Evolutionary conservation across 2,113 vertebrate genomes (phyloP), one percentile per base, ranked within the genome.

Genomic region (Muntiacus reevesi): DNA sequence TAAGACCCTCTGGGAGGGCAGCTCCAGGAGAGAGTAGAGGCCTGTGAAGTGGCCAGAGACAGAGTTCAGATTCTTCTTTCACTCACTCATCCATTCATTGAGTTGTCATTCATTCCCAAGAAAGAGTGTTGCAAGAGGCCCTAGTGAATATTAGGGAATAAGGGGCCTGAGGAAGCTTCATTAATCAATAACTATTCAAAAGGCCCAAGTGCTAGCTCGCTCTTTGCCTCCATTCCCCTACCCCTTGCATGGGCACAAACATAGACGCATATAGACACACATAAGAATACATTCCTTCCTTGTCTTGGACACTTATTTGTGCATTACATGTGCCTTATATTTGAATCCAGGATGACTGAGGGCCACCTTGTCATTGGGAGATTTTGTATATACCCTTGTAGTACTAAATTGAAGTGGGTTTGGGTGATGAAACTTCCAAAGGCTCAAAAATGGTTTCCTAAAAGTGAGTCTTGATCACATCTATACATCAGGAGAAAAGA

Each of bases 281-380:
- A 5, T 33, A 30, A 40, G 54, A 50, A 40, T 25, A 60, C 40
- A 76, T 30, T 54, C 86, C 40, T 74, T 43, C 7, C 52, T 60
- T 50, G 33, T 87, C 36, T 89, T 60, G n/a, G 50, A 74, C 71
- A 86, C 74, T 64, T 14, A 4, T 50, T 52, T 91, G 87, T 96
- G 89, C 60, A 93, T 97, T 87, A 23, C 19, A 50, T 16, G 78
- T 89, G 88, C 94, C 96, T 96, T 97, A 45, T 9, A 15, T 55
- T 36, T 52, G 55, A 87, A 45, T 40, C 36, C 55, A 62, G 81
- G 88, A 28, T 54, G 36, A 71, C 87, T 7, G 60, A 64, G 84
- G 45, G 47, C 43, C 28, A 23, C 28, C 10, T 21, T 13, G 17
- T 87, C 10, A 25, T 33, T 45, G 92, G n/a, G 28, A 92, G 54